These are phyloP conservation scores for Tipula confusa DNA, from an alignment of 2,888 invertebrate genomes.

Conservation along the genomic window DNA sequence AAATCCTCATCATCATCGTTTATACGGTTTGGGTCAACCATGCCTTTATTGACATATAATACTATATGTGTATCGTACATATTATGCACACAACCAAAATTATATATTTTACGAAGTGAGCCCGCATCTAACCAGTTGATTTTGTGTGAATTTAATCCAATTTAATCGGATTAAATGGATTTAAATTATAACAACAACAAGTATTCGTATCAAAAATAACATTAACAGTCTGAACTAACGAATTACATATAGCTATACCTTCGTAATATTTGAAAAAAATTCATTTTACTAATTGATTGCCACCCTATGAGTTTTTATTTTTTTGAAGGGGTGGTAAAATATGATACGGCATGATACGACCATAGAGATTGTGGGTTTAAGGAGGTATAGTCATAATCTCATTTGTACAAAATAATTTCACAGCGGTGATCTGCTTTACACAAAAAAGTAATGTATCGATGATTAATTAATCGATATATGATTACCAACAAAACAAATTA, in stretches of 20 bases:
- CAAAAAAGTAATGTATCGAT: background rate
- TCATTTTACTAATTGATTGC: background rate
- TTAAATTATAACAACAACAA: conserved; percentile 16
- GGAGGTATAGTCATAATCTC: background rate
- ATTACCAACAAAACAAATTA: background rate
- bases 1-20: background rate
- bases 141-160: background rate
- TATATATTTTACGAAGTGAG: background rate
- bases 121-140: background rate
- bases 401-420: background rate
- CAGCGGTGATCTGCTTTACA: background rate
- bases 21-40: background rate
- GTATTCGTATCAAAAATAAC: background rate
- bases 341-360: background rate
- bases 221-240: background rate
- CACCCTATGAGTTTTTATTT: background rate
- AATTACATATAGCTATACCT: background rate
- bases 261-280: background rate
- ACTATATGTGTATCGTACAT: background rate
- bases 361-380: background rate
- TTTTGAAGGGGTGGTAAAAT: background rate
- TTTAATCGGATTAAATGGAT: conserved; percentile 6
- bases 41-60: background rate
- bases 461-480: background rate
- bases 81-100: background rate